A percentile compares a stretch with the other conserved stretches of the same genome.
Conservation (phyloP, 2,113 vertebrate species). For the Anolis sagrei region DNA sequence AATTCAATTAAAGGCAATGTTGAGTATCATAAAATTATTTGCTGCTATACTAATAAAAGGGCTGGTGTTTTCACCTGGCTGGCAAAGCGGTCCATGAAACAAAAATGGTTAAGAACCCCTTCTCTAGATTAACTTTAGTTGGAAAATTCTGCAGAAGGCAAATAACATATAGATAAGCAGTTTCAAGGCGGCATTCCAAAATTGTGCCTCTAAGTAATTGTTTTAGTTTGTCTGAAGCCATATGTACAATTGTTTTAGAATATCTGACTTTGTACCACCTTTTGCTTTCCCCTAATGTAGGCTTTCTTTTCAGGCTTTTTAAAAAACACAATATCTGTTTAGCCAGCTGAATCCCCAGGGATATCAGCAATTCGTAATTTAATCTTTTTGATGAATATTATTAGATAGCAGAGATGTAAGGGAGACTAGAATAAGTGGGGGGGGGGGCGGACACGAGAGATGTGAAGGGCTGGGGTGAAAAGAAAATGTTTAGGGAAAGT, state of each 20-base stretch:
- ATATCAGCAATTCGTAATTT: not conserved
- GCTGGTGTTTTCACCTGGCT: too few species aligned
- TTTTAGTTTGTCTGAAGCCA: slow-evolving; percentile 5
- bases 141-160: not conserved
- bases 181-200: not conserved
- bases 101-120: too few species aligned
- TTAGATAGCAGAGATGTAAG: not conserved
- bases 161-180: not conserved
- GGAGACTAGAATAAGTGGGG: slow-evolving; percentile 48
- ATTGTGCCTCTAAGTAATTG: not conserved
- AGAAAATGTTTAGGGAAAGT: slow-evolving; percentile 41
- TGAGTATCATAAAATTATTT: too few species aligned
- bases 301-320: not conserved
- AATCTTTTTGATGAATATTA: slow-evolving; percentile 44
- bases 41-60: too few species aligned
- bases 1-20: too few species aligned
- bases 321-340: too few species aligned
- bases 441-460: slow-evolving; percentile 12
- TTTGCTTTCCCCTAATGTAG: not conserved
- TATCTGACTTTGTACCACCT: slow-evolving; percentile 1
- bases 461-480: not conserved
- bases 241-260: slow-evolving; percentile 19
- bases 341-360: not conserved
- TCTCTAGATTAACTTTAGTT: too few species aligned
- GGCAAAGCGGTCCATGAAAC: too few species aligned